Base-by-base conservation (phyloP, 1,140 invertebrate species). In the Bombus consobrinus region DNA sequence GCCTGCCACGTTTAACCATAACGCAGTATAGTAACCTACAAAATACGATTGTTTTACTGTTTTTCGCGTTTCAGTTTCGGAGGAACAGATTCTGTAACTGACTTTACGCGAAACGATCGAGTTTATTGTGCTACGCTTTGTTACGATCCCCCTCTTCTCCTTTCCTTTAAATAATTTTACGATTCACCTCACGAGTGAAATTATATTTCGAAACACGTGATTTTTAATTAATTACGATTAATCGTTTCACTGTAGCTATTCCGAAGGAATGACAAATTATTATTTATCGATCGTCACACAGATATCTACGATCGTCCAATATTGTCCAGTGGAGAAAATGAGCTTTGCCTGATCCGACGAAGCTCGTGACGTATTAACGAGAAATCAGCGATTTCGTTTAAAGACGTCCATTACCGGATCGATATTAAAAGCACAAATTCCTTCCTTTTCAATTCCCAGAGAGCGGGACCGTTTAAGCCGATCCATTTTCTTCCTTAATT, bases 11-110 rank as follows among this genome's bases (percentile, higher is more conserved):
- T 37, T 62, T 18, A 69, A 80, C 78, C 68, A 37, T 15, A 47
- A 66, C 41, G 10, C 18, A 32, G 32, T 68, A 79, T 28, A 79
- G 22, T 62, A 62, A 59, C 37, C 41, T 39, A 80, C 74, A 77
- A 62, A 53, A 41, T 62, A 68, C 87, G 39, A 71, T 37, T 73
- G 59, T 80, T 39, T 37, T 43, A 53, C 37, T 53, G 39, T 53
- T 43, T 62, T 32, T 73, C n/a, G 72, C 15, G 72, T 74, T 32
- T 72, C 39, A 13, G n/a, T 32, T n/a, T 25, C n/a, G 18, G 1
- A 9, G 25, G 34, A 75, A 75, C n/a, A 13, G 73, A 53, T 34
- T 34, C 25, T 32, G 18, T 10, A 32, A 1, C 18, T 53, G 10
- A n/a, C 28, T n/a, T 43, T 43, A 28, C 28, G n/a, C 72, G n/a